A percentile compares a stretch with the other conserved stretches of the same genome.
Conservation (phyloP, 2,113 vertebrate genomes). For the Rattus norvegicus region GRCr8 NC_086038.1:45334001-45334500, state of each 20-base stretch:
- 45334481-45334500: slow-evolving; percentile 21
- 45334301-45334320: slow-evolving; percentile 57
- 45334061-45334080: slow-evolving; percentile 28
- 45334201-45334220: slow-evolving; percentile 63
- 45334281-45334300: slow-evolving; percentile 60
- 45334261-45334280: slow-evolving; percentile 27
- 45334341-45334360: slow-evolving; percentile 57
- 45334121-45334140: slow-evolving; percentile 66
- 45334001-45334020: slow-evolving; percentile 47
- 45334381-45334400: neutral
- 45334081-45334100: slow-evolving; percentile 63
- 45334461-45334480: slow-evolving; percentile 39
- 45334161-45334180: slow-evolving; percentile 67
- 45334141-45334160: slow-evolving; percentile 75
- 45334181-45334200: slow-evolving; percentile 65
- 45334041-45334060: slow-evolving; percentile 54
- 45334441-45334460: neutral
- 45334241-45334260: slow-evolving; percentile 76
- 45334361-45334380: slow-evolving; percentile 58
- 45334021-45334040: slow-evolving; percentile 28
- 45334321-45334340: slow-evolving; percentile 58
- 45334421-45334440: slow-evolving; percentile 25
- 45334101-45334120: slow-evolving; percentile 51
- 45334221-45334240: slow-evolving; percentile 72
- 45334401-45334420: neutral